Base-by-base conservation (phyloP, 1,140 invertebrate genomes). In the Araneus ventricosus region DNA sequence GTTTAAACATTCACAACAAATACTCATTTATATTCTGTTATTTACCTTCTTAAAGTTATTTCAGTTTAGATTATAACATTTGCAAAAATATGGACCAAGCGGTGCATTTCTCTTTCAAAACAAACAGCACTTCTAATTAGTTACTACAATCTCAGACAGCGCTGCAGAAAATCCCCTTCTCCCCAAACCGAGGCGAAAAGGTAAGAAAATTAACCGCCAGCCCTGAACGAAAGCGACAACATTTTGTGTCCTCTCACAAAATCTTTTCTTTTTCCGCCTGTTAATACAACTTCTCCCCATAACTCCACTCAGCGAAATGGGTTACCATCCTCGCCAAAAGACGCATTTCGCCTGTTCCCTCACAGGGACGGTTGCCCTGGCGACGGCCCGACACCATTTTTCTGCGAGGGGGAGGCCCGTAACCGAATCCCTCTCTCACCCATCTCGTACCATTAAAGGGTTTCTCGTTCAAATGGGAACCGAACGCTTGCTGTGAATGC, bases 241-340 rank as follows among this genome's bases (percentile, higher is more conserved):
- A 52, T 41, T 45, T 39, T 41, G 80, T 41, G 80, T 82, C 22
- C 41, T 84, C n/a, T 41, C 39, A 41, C 41, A n/a, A 45, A 52
- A 41, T 22, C 39, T 37, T 84, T 52, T 30, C 30, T 30, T 52
- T 45, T 27, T n/a, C 45, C 27, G 82, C 82, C 41, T 52, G 24
- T 52, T 84, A 52, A 52, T 14, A n/a, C 82, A 30, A 57, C 82
- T 52, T 84, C 39, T 52, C 82, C 27, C 45, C 37, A 57, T 84
- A 37, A n/a, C 85, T 61, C 57, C 52, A 39, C 85, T 45, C 52
- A 87, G 30, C 30, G 24, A 61, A 37, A 37, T 34, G 45, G 34
- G 34, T 37, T 39, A 61, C 61, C 85, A 30, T 59, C 84, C 24
- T 61, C 52, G 52, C 61, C 85, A 87, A 87, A 87, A 87, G 85